Evolutionary conservation across 2,113 vertebrate genomes (phyloP), one percentile per base, ranked within the genome.

Genomic region (Chloroceryle aenea): DNA sequence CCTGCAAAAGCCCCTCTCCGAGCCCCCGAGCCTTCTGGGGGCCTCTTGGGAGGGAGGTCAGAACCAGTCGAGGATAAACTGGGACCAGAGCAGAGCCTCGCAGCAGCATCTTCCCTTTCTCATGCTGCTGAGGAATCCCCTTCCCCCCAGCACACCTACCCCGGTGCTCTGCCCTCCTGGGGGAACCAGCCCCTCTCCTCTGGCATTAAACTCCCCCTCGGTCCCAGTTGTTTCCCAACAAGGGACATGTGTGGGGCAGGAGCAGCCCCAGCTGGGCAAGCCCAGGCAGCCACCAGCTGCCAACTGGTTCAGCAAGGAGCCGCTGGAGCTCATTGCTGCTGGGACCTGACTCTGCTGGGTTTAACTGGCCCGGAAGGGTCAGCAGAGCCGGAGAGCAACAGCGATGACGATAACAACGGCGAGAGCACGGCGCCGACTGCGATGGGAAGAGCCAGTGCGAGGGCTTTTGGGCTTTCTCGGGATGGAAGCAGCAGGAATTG

Each of bases 171-270:
- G 73, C 63, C 23, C 48, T 73, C 22, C 48, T 34, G 16, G 58
- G 80, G 56, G 32, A 73, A 56, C 78, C 78, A 85, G 61, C 45
- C 56, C 79, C 80, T 80, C 79, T 68, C 27, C 58, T 89, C 43
- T 12, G 19, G 67, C 76, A 78, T 5, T 12, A 29, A 47, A 21
- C 11, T n/a, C 43, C 18, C 25, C 25, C 50, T 27, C 17, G 53
- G 12, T 42, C 38, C 69, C 5, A 2, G 20, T 29, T 2, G 4
- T 3, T 25, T 34, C 61, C 55, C 53, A 29, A 0, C 2, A 3
- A 14, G 18, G 53, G n/a, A 12, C 62, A 7, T 7, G 45, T 3
- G 14, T 16, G 83, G 83, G 75, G 34, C 53, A 75, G 61, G 40
- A 80, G 5, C 17, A 32, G 17, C 68, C 61, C 55, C 71, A 26